Conservation (phyloP, 1,140 invertebrate genomes). For the Leptinotarsa texana region DNA sequence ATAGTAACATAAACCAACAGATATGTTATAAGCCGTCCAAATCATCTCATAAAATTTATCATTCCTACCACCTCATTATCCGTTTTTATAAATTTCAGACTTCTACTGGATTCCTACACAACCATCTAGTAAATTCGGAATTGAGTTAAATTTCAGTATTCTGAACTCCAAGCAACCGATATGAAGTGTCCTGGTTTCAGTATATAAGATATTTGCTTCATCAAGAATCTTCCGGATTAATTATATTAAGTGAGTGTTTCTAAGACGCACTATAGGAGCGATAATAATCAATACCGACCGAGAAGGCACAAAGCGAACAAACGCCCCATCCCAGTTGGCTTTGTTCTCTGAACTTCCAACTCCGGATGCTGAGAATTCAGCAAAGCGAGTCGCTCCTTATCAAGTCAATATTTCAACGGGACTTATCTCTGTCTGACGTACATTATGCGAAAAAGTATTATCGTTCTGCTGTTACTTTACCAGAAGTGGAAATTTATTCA, state of each 20-base stretch:
- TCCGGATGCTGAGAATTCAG: constrained; percentile 8
- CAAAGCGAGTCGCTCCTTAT: constrained; percentile 14
- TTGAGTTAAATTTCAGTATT: constrained; percentile 6
- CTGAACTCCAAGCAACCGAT: constrained; percentile 15
- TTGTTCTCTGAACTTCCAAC: constrained; percentile 9
- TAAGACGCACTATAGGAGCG: constrained; percentile 32
- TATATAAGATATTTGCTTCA: constrained; percentile 33
- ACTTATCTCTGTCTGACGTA: constrained; percentile 11
- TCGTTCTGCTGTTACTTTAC: constrained; percentile 5
- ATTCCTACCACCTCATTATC: too few species aligned
- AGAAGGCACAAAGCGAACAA: constrained; percentile 12
- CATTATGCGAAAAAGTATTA: constrained; percentile 17
- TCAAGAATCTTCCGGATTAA: constrained; percentile 39
- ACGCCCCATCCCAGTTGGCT: not conserved
- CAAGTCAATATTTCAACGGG: constrained; percentile 4
- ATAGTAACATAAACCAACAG: too few species aligned
- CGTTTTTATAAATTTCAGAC: too few species aligned
- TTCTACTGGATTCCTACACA: too few species aligned
- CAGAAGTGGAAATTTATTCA: constrained; percentile 1
- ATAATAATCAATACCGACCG: constrained; percentile 36
- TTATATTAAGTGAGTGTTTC: constrained; percentile 41
- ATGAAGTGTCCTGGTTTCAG: constrained; percentile 32
- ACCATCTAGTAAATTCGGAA: not conserved
- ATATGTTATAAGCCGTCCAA: too few species aligned
- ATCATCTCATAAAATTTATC: too few species aligned